Percentiles rank a stretch among this genome's conserved stretches.
These are phyloP conservation scores for Kryptopterus vitreolus DNA, from an alignment of 2,797 vertebrate species.

Conservation along the genomic window DNA sequence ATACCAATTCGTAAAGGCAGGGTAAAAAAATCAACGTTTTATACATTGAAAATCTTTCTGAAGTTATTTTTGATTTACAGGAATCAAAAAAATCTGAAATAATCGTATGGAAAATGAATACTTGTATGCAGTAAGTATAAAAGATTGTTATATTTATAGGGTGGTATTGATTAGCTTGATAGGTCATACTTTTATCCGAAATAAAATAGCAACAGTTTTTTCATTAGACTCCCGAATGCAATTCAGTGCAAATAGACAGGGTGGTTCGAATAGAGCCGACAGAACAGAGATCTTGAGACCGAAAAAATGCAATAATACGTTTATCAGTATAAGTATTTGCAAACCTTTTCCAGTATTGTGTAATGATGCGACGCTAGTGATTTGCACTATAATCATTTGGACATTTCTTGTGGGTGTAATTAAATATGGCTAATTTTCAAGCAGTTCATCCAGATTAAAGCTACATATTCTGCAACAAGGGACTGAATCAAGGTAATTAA, in stretches of 20 bases:
- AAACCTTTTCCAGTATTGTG: neutral
- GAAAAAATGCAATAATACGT: constrained; percentile 9
- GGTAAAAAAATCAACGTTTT: no score
- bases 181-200: neutral
- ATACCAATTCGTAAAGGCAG: no score
- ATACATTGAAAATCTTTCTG: no score
- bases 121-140: neutral
- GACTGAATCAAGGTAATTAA: neutral
- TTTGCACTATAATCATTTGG: neutral
- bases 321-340: neutral
- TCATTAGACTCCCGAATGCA: neutral
- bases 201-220: neutral
- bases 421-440: constrained; percentile 14
- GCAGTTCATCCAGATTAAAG: neutral
- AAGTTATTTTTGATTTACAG: no score
- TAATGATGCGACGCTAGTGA: neutral
- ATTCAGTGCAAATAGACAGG: neutral
- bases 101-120: no score
- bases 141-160: neutral
- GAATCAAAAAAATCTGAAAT: no score
- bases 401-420: neutral
- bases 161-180: neutral
- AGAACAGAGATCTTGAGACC: neutral
- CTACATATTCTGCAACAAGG: neutral
- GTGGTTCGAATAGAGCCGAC: neutral